Conservation (phyloP, 2,888 invertebrate genomes). For the Troilus luridus region DNA sequence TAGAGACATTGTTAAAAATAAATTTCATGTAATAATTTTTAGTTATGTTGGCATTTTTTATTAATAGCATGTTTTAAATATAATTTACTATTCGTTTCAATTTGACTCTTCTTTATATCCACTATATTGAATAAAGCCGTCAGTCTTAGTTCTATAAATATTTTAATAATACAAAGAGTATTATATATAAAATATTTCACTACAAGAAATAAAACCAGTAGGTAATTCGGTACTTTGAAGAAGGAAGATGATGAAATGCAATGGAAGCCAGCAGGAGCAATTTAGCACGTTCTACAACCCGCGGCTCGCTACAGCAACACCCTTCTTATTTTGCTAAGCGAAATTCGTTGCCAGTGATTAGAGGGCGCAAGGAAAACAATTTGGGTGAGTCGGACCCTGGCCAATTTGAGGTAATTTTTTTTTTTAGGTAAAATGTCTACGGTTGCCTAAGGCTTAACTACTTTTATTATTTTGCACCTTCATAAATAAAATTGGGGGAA, state of each 20-base stretch:
- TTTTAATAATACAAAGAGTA: no score
- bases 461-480: neutral
- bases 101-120: no score
- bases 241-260: neutral
- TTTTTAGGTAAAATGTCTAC: neutral
- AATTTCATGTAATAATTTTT: no score
- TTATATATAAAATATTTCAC: no score
- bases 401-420: constrained; percentile 7
- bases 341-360: constrained; percentile 2
- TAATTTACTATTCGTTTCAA: no score
- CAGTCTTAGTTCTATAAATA: no score
- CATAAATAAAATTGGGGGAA: neutral
- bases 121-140: no score
- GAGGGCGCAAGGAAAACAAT: constrained; percentile 12
- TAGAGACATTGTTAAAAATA: no score
- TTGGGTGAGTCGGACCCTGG: neutral
- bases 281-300: constrained; percentile 8
- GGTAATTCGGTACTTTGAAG: neutral
- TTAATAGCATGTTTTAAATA: no score
- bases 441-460: neutral
- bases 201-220: no score
- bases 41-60: no score
- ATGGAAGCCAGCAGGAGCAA: neutral
- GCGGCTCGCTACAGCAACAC: neutral
- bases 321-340: constrained; percentile 35